phyloP scores from a whole-genome alignment of 2,888 invertebrate genomes.

The Halocaridina rubra region DNA sequence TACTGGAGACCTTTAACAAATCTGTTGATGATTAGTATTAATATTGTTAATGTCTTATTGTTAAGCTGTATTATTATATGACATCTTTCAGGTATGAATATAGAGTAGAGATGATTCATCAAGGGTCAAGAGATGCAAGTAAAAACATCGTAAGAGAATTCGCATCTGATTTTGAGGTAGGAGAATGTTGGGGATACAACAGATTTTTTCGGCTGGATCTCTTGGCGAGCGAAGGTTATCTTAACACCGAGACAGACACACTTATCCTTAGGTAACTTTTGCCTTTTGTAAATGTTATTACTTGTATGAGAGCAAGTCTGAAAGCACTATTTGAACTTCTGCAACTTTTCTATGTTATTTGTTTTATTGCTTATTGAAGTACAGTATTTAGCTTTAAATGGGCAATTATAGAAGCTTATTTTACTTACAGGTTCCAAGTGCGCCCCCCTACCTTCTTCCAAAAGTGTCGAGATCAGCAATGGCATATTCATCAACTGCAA shows the following conservation, averaged over 20 bases:
- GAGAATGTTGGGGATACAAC: slow-evolving; percentile 97
- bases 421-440: slow-evolving; percentile 79
- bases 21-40: too few species aligned
- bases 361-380: not conserved
- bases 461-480: slow-evolving; percentile 91
- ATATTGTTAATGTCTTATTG: too few species aligned
- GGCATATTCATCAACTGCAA: slow-evolving; percentile 88
- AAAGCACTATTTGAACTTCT: too few species aligned
- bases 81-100: slow-evolving; percentile 82
- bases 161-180: slow-evolving; percentile 95
- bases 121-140: slow-evolving; percentile 74
- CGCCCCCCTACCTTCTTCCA: slow-evolving; percentile 94
- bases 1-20: too few species aligned
- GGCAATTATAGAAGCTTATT: not conserved
- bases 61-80: too few species aligned
- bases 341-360: too few species aligned
- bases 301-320: not conserved
- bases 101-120: slow-evolving; percentile 94
- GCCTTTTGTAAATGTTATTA: not conserved
- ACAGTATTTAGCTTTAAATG: not conserved
- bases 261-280: slow-evolving; percentile 78
- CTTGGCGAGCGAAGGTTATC: slow-evolving; percentile 89
- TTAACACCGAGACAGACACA: slow-evolving; percentile 85
- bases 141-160: slow-evolving; percentile 91
- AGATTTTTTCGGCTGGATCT: slow-evolving; percentile 91